These are phyloP conservation scores for cat (Felis catus) DNA, from an alignment of 2,113 vertebrate genomes.

Conservation along the genomic window F.catus_Fca126_mat1.0 CM031416.1:38222501-38223000, in stretches of 20 bases:
- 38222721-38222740: too few relatives aligned
- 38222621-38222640: rapidly evolving
- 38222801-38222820: rapidly evolving
- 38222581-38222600: rapidly evolving
- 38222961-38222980: background rate
- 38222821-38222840: background rate
- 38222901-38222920: background rate
- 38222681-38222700: background rate
- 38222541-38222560: background rate
- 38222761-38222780: background rate
- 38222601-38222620: background rate
- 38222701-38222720: rapidly evolving
- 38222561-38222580: rapidly evolving
- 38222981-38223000: background rate
- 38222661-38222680: background rate
- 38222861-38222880: conserved; percentile 18
- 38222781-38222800: background rate
- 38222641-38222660: background rate
- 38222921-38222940: background rate
- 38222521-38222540: background rate
- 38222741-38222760: too few relatives aligned
- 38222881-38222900: background rate
- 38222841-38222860: background rate
- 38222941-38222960: background rate
- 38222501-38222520: background rate